Percentiles rank a stretch among this genome's conserved stretches.
Evolutionary conservation across 1,140 invertebrate species (phyloP).

Genomic region (Chionoecetes opilio): DNA sequence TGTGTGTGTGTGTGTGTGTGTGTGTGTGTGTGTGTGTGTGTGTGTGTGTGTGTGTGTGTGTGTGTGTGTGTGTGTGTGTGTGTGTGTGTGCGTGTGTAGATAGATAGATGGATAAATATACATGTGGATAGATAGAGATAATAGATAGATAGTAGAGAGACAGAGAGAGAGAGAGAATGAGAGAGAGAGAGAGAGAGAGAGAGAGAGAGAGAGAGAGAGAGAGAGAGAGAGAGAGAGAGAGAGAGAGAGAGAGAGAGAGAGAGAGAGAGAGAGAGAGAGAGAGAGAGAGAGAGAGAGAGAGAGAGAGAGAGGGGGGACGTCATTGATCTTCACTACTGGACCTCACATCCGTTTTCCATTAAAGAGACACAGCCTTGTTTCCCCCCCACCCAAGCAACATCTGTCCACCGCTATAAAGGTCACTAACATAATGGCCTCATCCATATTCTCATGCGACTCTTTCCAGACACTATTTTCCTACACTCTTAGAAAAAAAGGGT

Average conservation of each 20-base stretch:
- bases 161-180: slow-evolving; percentile 14
- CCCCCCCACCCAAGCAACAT: background rate
- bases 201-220: background rate
- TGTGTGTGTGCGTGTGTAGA: background rate
- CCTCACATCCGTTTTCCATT: background rate
- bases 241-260: slow-evolving; percentile 39
- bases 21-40: no score
- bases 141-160: background rate
- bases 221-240: background rate
- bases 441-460: no score
- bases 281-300: background rate
- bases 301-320: slow-evolving; percentile 28
- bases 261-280: slow-evolving; percentile 47
- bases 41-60: no score
- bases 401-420: background rate
- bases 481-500: no score
- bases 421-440: no score
- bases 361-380: background rate
- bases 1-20: no score
- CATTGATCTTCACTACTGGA: slow-evolving; percentile 3
- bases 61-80: no score
- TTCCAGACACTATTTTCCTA: no score
- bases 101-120: background rate
- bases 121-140: background rate
- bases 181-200: slow-evolving; percentile 35